Percentiles rank a stretch among this genome's conserved stretches.
These are phyloP conservation scores for Tupaia chinensis DNA, from an alignment of 2,113 vertebrate genomes.

Conservation along the genomic window DNA sequence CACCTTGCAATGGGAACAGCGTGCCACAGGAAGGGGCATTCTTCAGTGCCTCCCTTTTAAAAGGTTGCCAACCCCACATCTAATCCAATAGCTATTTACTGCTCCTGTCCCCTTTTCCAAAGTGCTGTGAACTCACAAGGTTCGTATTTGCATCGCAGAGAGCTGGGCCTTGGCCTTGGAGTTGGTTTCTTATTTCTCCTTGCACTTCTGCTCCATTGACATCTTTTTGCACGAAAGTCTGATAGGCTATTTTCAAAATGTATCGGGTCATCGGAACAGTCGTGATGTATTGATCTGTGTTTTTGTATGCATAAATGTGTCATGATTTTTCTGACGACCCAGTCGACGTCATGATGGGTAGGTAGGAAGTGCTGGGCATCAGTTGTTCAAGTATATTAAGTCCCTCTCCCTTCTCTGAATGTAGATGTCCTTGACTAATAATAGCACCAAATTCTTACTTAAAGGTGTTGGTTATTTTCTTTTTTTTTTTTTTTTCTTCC, in stretches of 20 bases:
- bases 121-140: neutral
- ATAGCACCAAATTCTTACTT: neutral
- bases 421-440: neutral
- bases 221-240: slow-evolving; percentile 4
- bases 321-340: no score
- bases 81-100: neutral
- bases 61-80: neutral
- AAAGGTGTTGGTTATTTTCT: no score
- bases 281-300: no score
- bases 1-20: neutral
- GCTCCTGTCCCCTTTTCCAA: slow-evolving; percentile 5
- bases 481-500: slow-evolving; percentile 8
- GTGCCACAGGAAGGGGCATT: neutral
- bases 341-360: neutral
- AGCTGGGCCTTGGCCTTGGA: neutral
- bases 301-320: no score
- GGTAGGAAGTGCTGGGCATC: neutral
- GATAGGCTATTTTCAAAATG: neutral
- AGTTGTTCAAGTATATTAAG: neutral
- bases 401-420: neutral
- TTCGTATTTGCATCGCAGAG: neutral
- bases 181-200: neutral
- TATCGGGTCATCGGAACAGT: neutral
- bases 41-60: neutral
- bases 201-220: neutral